phyloP scores from a whole-genome alignment of 2,888 invertebrate genomes.

The Arrhopalites spinosus region DNA sequence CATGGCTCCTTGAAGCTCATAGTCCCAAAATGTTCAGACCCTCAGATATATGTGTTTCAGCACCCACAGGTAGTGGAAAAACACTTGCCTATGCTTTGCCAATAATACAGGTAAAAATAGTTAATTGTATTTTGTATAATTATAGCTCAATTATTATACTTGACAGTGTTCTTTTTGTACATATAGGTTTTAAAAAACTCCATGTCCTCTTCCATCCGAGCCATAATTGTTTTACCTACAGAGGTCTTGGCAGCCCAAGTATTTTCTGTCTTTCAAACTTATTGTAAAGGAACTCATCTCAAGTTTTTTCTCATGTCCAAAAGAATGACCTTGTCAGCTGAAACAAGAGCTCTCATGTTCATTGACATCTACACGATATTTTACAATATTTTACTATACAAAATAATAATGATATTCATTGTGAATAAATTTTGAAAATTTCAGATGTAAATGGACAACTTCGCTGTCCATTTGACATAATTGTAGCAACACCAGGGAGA shows the following conservation, averaged over 20 bases:
- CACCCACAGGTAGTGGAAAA: constrained; percentile 64
- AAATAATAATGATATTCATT: neutral
- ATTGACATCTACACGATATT: constrained; percentile 31
- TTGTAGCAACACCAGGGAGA: constrained; percentile 91
- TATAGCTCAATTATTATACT: neutral
- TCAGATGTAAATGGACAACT: constrained; percentile 43
- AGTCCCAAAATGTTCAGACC: constrained; percentile 71
- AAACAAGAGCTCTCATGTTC: constrained; percentile 45
- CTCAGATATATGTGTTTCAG: constrained; percentile 82
- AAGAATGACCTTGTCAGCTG: constrained; percentile 46
- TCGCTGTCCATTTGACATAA: constrained; percentile 68
- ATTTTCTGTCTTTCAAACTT: constrained; percentile 62
- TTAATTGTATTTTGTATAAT: neutral
- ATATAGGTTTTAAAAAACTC: constrained; percentile 46
- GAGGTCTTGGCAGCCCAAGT: constrained; percentile 54
- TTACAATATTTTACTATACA: neutral
- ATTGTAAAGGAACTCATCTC: constrained; percentile 70
- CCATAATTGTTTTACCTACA: constrained; percentile 53
- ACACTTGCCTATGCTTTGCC: constrained; percentile 66
- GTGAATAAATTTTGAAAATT: neutral
- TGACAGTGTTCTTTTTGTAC: neutral
- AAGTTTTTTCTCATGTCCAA: constrained; percentile 66
- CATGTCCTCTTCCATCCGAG: constrained; percentile 45
- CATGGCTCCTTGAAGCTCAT: constrained; percentile 71
- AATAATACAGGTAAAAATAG: constrained; percentile 61